These are phyloP conservation scores for Lumbricus terrestris DNA, from an alignment of 2,888 invertebrate genomes.

Conservation along the genomic window DNA sequence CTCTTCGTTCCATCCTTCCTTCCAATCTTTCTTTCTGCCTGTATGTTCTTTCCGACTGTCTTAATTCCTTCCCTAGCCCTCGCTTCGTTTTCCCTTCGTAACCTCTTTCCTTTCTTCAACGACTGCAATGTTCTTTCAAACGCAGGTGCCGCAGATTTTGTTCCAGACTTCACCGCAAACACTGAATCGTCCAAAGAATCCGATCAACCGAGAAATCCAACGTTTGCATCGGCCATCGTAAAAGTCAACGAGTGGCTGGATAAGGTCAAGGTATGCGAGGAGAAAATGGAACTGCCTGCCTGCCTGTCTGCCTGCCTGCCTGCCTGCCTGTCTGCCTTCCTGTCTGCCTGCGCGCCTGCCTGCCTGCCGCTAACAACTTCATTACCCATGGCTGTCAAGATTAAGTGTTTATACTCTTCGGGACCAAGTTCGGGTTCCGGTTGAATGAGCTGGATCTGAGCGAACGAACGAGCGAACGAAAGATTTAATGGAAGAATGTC, in stretches of 20 bases:
- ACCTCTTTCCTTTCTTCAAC: too few relatives aligned
- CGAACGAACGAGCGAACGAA: neutral
- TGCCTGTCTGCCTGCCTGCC: too few relatives aligned
- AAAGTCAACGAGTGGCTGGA: constrained; percentile 36
- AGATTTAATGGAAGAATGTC: neutral
- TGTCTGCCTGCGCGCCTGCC: too few relatives aligned
- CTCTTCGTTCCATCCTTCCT: neutral
- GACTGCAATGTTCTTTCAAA: too few relatives aligned
- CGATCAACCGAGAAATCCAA: neutral
- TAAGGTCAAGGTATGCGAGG: constrained; percentile 36
- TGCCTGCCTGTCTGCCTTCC: too few relatives aligned
- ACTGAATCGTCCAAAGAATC: neutral
- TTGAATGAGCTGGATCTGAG: neutral
- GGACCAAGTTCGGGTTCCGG: too few relatives aligned
- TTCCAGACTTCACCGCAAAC: neutral
- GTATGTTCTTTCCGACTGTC: too few relatives aligned
- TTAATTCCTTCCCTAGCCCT: neutral
- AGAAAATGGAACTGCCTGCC: neutral
- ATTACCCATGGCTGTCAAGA: too few relatives aligned
- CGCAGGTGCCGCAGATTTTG: neutral
- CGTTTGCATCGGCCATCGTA: constrained; percentile 27
- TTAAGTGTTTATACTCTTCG: too few relatives aligned
- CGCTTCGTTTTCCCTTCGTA: neutral
- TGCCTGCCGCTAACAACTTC: too few relatives aligned
- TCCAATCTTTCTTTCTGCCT: too few relatives aligned